Percentiles rank a stretch among this genome's conserved stretches.
Evolutionary conservation across 2,797 vertebrate species (phyloP).

Genomic region (Todus mexicanus): DNA sequence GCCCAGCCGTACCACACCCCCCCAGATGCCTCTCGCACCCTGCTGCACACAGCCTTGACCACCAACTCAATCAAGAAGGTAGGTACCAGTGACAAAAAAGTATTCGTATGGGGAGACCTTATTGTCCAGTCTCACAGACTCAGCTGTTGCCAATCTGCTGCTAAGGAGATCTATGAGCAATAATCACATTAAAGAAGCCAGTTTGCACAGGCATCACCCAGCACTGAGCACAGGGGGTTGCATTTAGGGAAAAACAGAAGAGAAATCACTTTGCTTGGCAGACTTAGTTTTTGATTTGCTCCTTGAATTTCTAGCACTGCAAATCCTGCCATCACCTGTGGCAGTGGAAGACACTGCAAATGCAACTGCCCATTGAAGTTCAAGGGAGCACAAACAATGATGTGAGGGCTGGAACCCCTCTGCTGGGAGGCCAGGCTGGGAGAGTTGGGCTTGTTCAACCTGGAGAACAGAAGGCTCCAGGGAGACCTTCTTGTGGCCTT

Average conservation of each 20-base stretch:
- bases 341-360: not conserved
- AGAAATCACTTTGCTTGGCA: not conserved
- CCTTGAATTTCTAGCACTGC: not conserved
- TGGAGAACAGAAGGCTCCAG: not conserved
- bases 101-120: not conserved
- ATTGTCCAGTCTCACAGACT: not conserved
- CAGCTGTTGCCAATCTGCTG: not conserved
- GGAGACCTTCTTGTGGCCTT: not conserved
- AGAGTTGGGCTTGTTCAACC: too few species aligned
- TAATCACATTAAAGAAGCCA: not conserved
- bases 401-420: too few species aligned
- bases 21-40: too few species aligned
- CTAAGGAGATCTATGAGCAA: not conserved
- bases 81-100: not conserved
- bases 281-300: not conserved
- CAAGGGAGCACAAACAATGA: too few species aligned
- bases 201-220: not conserved
- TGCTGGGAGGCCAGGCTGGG: not conserved
- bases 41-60: rapidly evolving
- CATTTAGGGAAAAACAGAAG: not conserved
- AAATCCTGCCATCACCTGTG: not conserved
- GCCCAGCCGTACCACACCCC: not conserved
- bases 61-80: not conserved
- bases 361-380: not conserved
- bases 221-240: not conserved